Evolutionary conservation across 2,888 invertebrate species (phyloP).

Genomic region (Piscicola geometra): DNA sequence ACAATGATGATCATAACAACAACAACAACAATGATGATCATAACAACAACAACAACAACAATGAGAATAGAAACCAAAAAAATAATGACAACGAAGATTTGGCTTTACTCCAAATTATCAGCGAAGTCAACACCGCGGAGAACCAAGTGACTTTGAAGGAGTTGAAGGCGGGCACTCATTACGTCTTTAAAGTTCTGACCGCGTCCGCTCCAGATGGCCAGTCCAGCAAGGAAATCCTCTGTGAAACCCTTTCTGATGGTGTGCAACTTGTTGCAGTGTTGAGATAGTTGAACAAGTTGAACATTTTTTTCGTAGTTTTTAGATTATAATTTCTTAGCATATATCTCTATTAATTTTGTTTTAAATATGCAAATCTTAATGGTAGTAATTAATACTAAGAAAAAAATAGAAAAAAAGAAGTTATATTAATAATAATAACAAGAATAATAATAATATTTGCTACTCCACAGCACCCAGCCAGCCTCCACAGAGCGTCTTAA

Average conservation of each 20-base stretch:
- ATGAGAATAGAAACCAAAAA: not conserved
- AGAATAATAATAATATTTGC: too few species aligned
- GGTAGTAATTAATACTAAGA: not conserved
- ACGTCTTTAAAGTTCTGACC: not conserved
- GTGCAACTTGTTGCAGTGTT: not conserved
- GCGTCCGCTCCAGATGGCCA: not conserved
- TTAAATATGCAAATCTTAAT: not conserved
- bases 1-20: not conserved
- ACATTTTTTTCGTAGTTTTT: too few species aligned
- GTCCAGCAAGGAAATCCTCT: not conserved
- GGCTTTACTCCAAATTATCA: not conserved
- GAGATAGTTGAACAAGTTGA: too few species aligned
- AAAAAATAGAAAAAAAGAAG: too few species aligned
- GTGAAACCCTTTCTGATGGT: conserved; percentile 1
- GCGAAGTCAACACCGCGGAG: not conserved
- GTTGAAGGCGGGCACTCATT: not conserved
- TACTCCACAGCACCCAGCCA: not conserved
- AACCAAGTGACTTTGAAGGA: not conserved
- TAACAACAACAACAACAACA: too few species aligned
- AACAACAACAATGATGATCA: too few species aligned
- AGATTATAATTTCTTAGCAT: not conserved
- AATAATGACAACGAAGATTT: not conserved
- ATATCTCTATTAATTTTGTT: not conserved
- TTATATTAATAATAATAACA: too few species aligned
- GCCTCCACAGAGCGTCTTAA: not conserved